A percentile compares a stretch with the other conserved stretches of the same genome.
phyloP scores from a whole-genome alignment of 2,797 vertebrate genomes.

The Chelonia mydas region DNA sequence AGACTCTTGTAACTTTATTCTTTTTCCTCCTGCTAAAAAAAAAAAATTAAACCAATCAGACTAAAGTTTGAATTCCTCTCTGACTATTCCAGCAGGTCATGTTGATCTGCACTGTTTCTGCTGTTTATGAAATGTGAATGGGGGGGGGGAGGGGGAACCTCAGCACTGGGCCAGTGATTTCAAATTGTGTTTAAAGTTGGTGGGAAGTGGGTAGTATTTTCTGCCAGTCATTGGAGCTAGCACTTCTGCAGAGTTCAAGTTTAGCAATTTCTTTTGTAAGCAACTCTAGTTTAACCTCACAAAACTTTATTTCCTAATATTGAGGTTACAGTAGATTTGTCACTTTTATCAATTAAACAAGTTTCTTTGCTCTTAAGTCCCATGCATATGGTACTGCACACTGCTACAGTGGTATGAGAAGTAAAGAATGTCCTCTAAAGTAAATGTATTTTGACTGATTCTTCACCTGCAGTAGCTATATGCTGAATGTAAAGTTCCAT shows the following conservation, averaged over 20 bases:
- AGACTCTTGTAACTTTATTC: constrained; percentile 89
- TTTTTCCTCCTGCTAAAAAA: constrained; percentile 86
- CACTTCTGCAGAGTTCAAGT: constrained; percentile 23
- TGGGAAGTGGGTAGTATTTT: background rate
- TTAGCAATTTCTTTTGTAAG: constrained; percentile 14
- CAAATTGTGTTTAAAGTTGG: background rate
- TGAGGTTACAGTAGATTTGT: background rate
- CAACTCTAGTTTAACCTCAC: background rate
- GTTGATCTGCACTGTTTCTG: constrained; percentile 59
- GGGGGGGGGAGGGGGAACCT: background rate
- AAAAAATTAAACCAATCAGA: constrained; percentile 84
- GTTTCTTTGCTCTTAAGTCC: background rate
- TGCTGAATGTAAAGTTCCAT: background rate
- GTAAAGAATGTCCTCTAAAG: background rate
- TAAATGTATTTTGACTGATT: constrained; percentile 31
- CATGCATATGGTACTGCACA: background rate
- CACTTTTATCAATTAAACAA: background rate
- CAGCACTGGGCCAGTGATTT: background rate
- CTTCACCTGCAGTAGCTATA: background rate
- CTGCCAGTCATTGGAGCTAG: background rate
- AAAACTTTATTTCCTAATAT: no score
- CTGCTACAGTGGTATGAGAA: background rate
- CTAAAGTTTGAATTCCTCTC: constrained; percentile 80
- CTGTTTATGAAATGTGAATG: background rate
- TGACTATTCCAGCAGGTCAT: constrained; percentile 72